Evolutionary conservation across 2,113 vertebrate genomes (phyloP).

Genomic region (Gopherus flavomarginatus): DNA sequence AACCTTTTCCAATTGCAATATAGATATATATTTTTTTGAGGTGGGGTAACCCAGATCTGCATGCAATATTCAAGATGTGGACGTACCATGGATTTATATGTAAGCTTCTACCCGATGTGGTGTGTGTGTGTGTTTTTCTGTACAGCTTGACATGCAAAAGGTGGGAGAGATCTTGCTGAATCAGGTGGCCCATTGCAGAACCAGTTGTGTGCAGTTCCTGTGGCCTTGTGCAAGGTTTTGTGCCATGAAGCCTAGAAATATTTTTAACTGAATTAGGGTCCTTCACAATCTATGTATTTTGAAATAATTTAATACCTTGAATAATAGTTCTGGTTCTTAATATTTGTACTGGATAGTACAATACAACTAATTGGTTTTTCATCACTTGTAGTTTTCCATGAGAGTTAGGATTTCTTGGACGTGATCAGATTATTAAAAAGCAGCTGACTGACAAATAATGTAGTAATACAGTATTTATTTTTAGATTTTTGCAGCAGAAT

Average conservation of each 20-base stretch:
- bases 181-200: neutral
- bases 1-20: no score
- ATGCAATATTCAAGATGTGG: no score
- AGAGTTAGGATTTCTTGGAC: conserved; percentile 44
- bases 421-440: conserved; percentile 44
- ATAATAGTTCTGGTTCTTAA: conserved; percentile 31
- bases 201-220: neutral
- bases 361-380: conserved; percentile 27
- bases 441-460: conserved; percentile 42
- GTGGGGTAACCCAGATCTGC: no score
- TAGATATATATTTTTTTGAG: no score
- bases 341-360: conserved; percentile 32
- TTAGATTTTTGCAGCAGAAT: conserved; percentile 17
- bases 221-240: neutral
- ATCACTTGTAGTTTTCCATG: conserved; percentile 10
- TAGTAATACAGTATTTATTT: conserved; percentile 55
- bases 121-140: neutral
- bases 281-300: conserved; percentile 38
- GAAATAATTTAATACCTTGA: conserved; percentile 23
- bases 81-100: no score
- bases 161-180: neutral
- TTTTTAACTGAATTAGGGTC: conserved; percentile 18
- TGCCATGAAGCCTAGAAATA: neutral
- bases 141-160: neutral
- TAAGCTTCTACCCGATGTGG: no score